Base-by-base conservation (phyloP, 2,797 vertebrate species). In the Enteromius unitaeniatus region DNA sequence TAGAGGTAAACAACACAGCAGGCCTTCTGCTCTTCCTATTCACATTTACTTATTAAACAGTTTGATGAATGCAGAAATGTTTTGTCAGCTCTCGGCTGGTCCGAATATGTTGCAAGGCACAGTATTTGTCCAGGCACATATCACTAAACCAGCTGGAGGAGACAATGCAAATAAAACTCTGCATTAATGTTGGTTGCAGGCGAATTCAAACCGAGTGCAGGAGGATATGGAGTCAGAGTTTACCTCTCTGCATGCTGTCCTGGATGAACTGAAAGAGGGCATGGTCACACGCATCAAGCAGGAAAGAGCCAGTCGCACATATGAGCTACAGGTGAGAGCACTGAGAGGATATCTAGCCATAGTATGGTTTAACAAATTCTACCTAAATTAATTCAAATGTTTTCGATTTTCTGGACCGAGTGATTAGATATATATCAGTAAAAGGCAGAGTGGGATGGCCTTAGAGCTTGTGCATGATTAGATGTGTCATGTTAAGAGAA, bases 241-340 rank as follows among this genome's bases (percentile, higher is more conserved):
- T 92, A 96, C 89, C 87, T 94, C 95, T 0, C 95, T 99, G 2
- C 95, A 96, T 72, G 19, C 92, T 0, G 90, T 95, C 21, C 93
- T 99, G 91, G 96, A 97, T 0, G 96, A 97, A 91, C 93, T 97
- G 89, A 99, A 97, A 93, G 97, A 97, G 3, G 94, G 88, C 68
- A 99, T 99, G 97, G 23, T 96, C 84, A 97, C 96, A 19, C 96
- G 97, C 75, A 98, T 99, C 89, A 99, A 99, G 81, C 97, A 99
- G 92, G 97, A 99, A 81, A 92, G 95, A 0, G 97, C 97, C 90
- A 96, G 95, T 87, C 96, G 97, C 75, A 97, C 96, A 0, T 98
- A 99, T 0, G 97, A 98, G 89, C 93, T 99, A 34, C 97, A 99
- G 96, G 97, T 99, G 88, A 28, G 87, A 19, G 40, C 1, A 3